Base-by-base conservation (phyloP, 1,140 invertebrate genomes). In the Ephestia elutella region DNA sequence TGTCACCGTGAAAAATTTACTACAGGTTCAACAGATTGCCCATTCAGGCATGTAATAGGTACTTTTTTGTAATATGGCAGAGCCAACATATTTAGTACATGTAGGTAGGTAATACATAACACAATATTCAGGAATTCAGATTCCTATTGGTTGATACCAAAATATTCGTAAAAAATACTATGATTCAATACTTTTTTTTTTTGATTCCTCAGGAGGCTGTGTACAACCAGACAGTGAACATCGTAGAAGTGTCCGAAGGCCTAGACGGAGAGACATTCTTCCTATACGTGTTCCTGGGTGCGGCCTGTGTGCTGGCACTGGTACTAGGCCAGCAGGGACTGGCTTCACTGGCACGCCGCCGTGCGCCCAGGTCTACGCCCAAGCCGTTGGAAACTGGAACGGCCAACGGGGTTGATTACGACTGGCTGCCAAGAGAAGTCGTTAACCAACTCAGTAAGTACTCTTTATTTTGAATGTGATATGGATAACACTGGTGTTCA, bases 251-350 rank as follows among this genome's bases (percentile, higher is more conserved):
- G 49, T 98, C 99, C 69, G 97, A 99, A 87, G 97, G 97, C 62
- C 90, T 99, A 13, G 98, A 99, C 89, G 97, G 97, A 44, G 98
- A 99, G 92, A 99, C 98, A 21, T 96, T 99, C 90, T 99, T 99
- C 92, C 89, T 99, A 51, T 99, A 99, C 75, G 92, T 99, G 44
- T 96, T 99, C 89, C 90, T 99, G 48, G 95, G 94, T 49, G 98
- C 96, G 13, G 93, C 96, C 60, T 93, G 94, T 35, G 94, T 99
- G 44, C 89, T 99, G 10, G 90, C 96, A 2, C 89, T 98, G 21
- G 95, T 99, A 49, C 92, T 95, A 62, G 96, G 95, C 15, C 96
- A 99, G 81, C 97, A 99, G 82, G 93, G 95, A 11, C 86, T 98
- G 9, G 93, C 94, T 50, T 96, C 94, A 17, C 93, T 96, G 68